These are phyloP conservation scores for Papilio gigon DNA, from an alignment of 2,888 invertebrate genomes.

Conservation along the genomic window DNA sequence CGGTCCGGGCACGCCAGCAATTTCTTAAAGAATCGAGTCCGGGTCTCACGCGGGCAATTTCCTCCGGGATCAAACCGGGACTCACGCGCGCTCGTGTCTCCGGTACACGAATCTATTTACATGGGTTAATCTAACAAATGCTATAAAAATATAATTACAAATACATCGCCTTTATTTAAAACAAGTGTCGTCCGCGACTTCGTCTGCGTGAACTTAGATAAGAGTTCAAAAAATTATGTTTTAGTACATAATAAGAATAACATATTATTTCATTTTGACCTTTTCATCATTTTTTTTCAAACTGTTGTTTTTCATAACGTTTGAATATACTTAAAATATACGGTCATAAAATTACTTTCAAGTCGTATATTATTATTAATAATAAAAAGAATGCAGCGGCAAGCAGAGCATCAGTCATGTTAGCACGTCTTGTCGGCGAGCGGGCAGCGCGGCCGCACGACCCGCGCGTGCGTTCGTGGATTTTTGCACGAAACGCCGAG, in stretches of 20 bases:
- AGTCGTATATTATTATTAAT: background rate
- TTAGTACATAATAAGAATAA: too few species aligned
- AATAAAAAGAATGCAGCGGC: background rate
- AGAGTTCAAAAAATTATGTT: too few species aligned
- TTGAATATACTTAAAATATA: background rate
- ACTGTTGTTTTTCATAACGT: too few species aligned
- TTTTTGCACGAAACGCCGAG: constrained; percentile 65
- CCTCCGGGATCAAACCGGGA: constrained; percentile 36
- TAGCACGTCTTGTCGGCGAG: background rate
- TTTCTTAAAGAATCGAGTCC: constrained; percentile 39
- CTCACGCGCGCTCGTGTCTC: constrained; percentile 64
- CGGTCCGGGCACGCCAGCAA: constrained; percentile 41
- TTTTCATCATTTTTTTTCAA: background rate
- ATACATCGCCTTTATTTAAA: too few species aligned
- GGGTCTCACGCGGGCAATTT: constrained; percentile 43
- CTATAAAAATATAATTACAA: background rate
- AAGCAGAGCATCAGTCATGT: background rate
- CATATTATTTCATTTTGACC: background rate
- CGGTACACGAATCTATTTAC: constrained; percentile 68
- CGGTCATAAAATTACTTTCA: background rate
- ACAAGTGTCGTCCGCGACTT: too few species aligned
- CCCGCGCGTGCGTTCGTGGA: constrained; percentile 55
- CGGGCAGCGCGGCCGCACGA: constrained; percentile 26
- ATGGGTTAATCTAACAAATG: background rate
- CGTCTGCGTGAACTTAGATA: too few species aligned